These are phyloP conservation scores for Xanthia icteritia DNA, from an alignment of 2,888 invertebrate species.

Conservation along the genomic window DNA sequence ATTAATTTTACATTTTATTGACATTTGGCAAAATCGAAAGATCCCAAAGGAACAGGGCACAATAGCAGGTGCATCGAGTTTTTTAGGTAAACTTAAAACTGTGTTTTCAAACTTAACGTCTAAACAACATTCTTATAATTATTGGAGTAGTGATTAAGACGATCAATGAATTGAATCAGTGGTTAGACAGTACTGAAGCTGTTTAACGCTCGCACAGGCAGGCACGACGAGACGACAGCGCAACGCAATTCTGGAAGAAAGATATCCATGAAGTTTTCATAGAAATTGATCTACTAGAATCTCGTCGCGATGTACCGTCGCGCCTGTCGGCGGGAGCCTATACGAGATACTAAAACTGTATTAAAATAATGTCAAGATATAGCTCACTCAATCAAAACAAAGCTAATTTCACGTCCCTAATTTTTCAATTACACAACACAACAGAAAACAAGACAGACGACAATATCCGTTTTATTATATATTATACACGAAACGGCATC, in stretches of 20 bases:
- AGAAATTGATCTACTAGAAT: too few species aligned
- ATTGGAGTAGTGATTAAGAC: not conserved
- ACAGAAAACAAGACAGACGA: constrained; percentile 59
- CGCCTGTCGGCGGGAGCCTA: not conserved
- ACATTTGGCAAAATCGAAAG: not conserved
- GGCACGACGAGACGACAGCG: too few species aligned
- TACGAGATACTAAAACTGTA: not conserved
- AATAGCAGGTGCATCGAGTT: not conserved
- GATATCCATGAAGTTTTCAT: not conserved
- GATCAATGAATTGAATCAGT: not conserved
- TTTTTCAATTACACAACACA: constrained; percentile 62
- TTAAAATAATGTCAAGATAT: not conserved
- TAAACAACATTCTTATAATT: not conserved
- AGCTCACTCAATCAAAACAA: constrained; percentile 29
- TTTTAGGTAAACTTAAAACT: not conserved
- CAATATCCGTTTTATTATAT: constrained; percentile 67
- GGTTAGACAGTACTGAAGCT: not conserved
- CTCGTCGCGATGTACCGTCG: not conserved
- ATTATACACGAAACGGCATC: constrained; percentile 70
- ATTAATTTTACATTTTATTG: not conserved
- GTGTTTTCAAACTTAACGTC: not conserved
- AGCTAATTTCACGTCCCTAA: constrained; percentile 46
- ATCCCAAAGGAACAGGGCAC: not conserved
- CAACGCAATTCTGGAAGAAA: not conserved
- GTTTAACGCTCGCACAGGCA: not conserved